phyloP scores from a whole-genome alignment of 2,113 vertebrate genomes.

The Pagrus major region DNA sequence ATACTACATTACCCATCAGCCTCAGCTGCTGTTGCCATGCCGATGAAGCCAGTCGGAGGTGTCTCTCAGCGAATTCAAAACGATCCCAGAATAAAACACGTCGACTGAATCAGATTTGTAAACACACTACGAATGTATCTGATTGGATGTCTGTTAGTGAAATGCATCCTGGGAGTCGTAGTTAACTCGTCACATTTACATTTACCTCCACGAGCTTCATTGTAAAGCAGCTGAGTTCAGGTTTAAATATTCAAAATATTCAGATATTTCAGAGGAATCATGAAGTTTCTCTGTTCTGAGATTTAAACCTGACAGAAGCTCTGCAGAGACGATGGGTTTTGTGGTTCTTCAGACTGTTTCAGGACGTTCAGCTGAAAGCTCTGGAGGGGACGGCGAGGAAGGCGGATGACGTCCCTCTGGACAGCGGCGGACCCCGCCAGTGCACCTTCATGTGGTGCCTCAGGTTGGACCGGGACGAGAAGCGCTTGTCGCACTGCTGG shows the following conservation, averaged over 20 bases:
- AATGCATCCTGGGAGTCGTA: not conserved
- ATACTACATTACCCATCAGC: not conserved
- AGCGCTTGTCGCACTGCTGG: constrained; percentile 82
- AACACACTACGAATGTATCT: not conserved
- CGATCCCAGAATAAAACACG: not conserved
- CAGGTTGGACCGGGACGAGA: constrained; percentile 82
- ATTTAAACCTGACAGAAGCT: not conserved
- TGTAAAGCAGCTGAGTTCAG: not conserved
- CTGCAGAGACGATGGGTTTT: not conserved
- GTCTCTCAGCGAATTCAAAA: no score
- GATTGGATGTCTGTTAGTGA: not conserved
- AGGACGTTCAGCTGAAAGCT: constrained; percentile 24
- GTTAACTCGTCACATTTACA: not conserved
- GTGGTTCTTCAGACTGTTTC: not conserved
- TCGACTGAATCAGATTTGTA: no score
- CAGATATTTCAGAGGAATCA: not conserved
- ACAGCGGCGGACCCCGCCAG: constrained; percentile 68
- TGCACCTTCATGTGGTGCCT: constrained; percentile 87
- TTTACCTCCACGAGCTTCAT: not conserved
- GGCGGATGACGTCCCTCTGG: constrained; percentile 4
- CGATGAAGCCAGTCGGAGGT: no score
- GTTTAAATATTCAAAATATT: no score
- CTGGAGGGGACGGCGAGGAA: constrained; percentile 52
- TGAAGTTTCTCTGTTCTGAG: no score
- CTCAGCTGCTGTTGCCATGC: not conserved